These are phyloP conservation scores for Scaptodrosophila lebanonensis DNA, from an alignment of 1,140 invertebrate species.

Conservation along the genomic window DNA sequence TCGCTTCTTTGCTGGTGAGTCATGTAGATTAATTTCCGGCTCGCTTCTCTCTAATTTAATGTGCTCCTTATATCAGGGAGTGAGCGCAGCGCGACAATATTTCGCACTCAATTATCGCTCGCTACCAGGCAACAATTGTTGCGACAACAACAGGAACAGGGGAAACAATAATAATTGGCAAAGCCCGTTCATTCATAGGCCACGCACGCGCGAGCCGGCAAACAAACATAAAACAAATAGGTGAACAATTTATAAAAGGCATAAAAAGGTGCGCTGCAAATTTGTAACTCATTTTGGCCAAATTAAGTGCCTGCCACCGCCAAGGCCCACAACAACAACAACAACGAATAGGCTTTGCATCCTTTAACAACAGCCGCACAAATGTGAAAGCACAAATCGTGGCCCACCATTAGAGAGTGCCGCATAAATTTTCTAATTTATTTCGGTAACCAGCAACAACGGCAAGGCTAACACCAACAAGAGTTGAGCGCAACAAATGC, in stretches of 20 bases:
- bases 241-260: slow-evolving; percentile 41
- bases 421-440: slow-evolving; percentile 60
- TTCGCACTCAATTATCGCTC: slow-evolving; percentile 52
- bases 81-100: neutral
- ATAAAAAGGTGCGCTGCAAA: slow-evolving; percentile 40
- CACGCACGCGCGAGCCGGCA: slow-evolving; percentile 36
- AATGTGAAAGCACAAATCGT: too few species aligned
- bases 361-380: neutral
- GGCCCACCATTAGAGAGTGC: slow-evolving; percentile 45
- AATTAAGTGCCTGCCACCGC: slow-evolving; percentile 55
- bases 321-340: neutral
- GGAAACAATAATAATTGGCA: slow-evolving; percentile 1
- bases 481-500: too few species aligned
- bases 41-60: slow-evolving; percentile 53
- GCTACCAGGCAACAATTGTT: slow-evolving; percentile 12
- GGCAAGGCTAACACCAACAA: too few species aligned
- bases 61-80: neutral
- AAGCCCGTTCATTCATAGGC: slow-evolving; percentile 27
- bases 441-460: slow-evolving; percentile 30
- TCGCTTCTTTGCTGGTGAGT: slow-evolving; percentile 19
- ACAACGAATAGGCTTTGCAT: slow-evolving; percentile 10
- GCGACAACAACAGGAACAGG: neutral
- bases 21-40: slow-evolving; percentile 56
- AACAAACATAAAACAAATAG: slow-evolving; percentile 42
- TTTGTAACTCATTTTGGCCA: slow-evolving; percentile 62